Evolutionary conservation across 2,888 invertebrate species (phyloP).

Genomic region (Pollenia angustigena): DNA sequence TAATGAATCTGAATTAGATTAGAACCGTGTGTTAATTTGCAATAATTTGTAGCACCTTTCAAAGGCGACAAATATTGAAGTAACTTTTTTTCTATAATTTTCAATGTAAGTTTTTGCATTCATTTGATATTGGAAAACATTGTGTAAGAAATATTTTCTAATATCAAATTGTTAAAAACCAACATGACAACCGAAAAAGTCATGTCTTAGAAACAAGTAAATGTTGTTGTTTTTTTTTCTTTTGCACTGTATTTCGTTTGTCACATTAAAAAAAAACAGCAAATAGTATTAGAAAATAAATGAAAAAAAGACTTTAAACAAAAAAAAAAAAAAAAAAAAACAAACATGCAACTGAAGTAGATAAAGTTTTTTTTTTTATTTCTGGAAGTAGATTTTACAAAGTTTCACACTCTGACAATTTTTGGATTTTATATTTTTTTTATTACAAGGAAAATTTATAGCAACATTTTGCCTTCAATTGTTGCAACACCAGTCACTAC

Average conservation of each 20-base stretch:
- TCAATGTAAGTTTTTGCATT: neutral
- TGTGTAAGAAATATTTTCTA: neutral
- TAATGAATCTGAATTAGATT: too few relatives aligned
- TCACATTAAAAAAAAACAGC: neutral
- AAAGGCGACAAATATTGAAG: neutral
- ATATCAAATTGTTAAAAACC: neutral
- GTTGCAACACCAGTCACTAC: constrained; percentile 21
- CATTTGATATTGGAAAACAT: too few relatives aligned
- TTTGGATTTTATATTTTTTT: neutral
- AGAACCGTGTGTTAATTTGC: neutral
- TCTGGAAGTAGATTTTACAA: constrained; percentile 42
- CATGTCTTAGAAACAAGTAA: neutral
- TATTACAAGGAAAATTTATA: constrained; percentile 4
- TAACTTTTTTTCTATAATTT: neutral
- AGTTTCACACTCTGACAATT: constrained; percentile 41
- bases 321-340: too few relatives aligned
- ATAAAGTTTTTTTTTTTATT: neutral
- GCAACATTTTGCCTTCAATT: constrained; percentile 48
- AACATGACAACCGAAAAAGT: too few relatives aligned
- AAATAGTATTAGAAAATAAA: constrained; percentile 37
- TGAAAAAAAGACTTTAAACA: neutral
- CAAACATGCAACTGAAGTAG: neutral
- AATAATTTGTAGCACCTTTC: neutral
- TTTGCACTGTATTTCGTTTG: neutral
- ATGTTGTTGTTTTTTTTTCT: neutral